Percentiles rank a stretch among this genome's conserved stretches.
These are phyloP conservation scores for Oedothorax gibbosus DNA, from an alignment of 1,140 invertebrate genomes.

Conservation along the genomic window DNA sequence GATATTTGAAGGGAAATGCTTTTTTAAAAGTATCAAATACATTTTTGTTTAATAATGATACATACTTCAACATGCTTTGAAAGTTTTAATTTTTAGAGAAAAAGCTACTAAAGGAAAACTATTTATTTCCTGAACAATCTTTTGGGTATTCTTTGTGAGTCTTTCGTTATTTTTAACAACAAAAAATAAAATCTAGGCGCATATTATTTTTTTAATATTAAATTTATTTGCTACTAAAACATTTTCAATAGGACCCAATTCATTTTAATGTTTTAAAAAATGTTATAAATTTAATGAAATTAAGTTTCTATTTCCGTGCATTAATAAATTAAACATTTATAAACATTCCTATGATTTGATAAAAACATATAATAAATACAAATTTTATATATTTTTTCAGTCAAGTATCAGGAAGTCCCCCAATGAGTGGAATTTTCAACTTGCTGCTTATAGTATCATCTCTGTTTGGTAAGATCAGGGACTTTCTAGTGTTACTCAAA, in stretches of 20 bases:
- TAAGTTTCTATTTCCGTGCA: too few species aligned
- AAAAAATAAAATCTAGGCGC: too few species aligned
- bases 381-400: conserved; percentile 21
- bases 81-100: background rate
- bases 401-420: conserved; percentile 46
- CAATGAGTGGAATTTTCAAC: conserved; percentile 44
- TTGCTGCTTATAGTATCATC: conserved; percentile 21
- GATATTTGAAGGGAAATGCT: background rate
- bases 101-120: background rate
- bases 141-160: background rate
- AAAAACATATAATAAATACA: background rate
- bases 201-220: background rate
- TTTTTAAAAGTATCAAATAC: background rate
- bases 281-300: background rate
- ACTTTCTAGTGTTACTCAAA: too few species aligned
- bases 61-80: background rate
- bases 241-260: background rate
- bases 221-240: background rate
- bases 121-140: background rate
- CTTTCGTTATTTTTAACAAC: too few species aligned
- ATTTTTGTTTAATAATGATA: background rate
- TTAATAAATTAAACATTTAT: too few species aligned
- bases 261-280: background rate
- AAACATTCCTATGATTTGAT: too few species aligned
- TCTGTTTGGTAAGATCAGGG: conserved; percentile 24